These are phyloP conservation scores for Pycnonotus jocosus DNA, from an alignment of 2,113 vertebrate genomes.

Conservation along the genomic window DNA sequence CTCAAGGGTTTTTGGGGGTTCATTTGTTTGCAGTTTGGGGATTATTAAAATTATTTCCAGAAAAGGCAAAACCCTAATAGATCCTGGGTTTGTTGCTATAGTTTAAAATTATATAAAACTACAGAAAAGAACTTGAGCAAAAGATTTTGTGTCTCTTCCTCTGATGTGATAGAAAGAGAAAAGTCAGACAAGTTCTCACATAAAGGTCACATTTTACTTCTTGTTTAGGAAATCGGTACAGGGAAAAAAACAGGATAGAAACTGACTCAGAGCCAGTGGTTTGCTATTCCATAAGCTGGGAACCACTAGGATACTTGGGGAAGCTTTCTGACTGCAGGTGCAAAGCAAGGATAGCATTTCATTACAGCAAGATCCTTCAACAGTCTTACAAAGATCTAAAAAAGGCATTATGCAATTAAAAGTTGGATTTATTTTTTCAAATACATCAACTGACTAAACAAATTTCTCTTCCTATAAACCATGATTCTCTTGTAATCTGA, in stretches of 20 bases:
- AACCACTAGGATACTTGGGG: background rate
- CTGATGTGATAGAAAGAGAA: fast-evolving
- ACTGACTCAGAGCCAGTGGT: background rate
- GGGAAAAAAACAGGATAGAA: background rate
- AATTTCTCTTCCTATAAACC: background rate
- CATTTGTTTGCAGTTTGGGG: background rate
- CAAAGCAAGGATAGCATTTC: background rate
- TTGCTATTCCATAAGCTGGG: background rate
- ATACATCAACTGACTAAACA: background rate
- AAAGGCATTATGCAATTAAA: background rate
- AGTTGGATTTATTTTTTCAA: background rate
- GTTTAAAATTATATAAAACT: background rate
- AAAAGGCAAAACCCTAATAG: background rate
- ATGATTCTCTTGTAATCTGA: background rate
- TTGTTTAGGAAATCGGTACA: background rate
- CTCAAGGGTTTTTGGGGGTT: background rate
- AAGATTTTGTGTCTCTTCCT: background rate
- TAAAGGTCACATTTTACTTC: background rate
- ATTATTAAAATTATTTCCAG: background rate
- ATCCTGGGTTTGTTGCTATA: background rate
- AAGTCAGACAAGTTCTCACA: background rate
- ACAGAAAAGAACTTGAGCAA: background rate
- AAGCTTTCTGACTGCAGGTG: background rate
- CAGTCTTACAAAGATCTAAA: background rate
- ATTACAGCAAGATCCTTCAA: background rate